Evolutionary conservation across 1,140 invertebrate species (phyloP).

Genomic region (Cherax quadricarinatus): DNA sequence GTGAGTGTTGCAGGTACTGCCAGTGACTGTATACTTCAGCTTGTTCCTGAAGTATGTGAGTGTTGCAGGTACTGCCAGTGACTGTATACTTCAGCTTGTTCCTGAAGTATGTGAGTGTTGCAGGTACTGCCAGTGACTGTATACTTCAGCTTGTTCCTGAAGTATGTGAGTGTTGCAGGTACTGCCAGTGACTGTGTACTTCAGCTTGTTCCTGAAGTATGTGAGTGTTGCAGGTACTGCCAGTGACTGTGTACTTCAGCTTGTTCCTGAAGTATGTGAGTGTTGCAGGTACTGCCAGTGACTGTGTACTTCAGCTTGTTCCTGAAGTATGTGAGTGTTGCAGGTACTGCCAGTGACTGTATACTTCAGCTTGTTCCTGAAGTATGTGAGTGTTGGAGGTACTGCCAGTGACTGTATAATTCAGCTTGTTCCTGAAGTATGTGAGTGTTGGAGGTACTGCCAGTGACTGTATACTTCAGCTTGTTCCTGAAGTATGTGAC

Average conservation of each 20-base stretch:
- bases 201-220: constrained; percentile 91
- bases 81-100: constrained; percentile 95
- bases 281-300: constrained; percentile 84
- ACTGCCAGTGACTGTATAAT: constrained; percentile 92
- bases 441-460: constrained; percentile 82
- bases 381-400: constrained; percentile 80
- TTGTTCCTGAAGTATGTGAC: too few species aligned
- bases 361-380: constrained; percentile 92
- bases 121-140: constrained; percentile 91
- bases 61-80: constrained; percentile 84
- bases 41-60: too few species aligned
- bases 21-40: constrained; percentile 94
- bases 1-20: constrained; percentile 81
- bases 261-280: too few species aligned
- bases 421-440: constrained; percentile 91
- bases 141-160: constrained; percentile 92
- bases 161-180: constrained; percentile 80
- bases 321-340: too few species aligned
- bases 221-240: constrained; percentile 81
- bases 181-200: constrained; percentile 92
- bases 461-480: constrained; percentile 94
- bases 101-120: too few species aligned
- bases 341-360: constrained; percentile 91
- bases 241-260: constrained; percentile 94
- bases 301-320: constrained; percentile 95